These are phyloP conservation scores for Hypena proboscidalis DNA, from an alignment of 2,888 invertebrate genomes.

Conservation along the genomic window DNA sequence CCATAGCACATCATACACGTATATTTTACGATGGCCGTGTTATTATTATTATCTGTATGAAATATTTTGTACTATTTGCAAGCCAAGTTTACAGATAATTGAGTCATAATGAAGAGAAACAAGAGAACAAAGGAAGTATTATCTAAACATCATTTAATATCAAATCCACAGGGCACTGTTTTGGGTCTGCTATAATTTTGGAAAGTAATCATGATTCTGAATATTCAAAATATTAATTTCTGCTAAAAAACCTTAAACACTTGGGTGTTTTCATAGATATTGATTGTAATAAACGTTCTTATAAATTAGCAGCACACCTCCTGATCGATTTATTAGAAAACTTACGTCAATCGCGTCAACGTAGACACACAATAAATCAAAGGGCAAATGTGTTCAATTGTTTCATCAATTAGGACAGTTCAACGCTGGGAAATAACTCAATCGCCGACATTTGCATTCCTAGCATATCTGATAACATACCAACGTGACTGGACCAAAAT, in stretches of 20 bases:
- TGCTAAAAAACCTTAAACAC: no score
- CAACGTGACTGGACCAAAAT: constrained; percentile 42
- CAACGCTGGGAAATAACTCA: constrained; percentile 15
- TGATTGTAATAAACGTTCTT: no score
- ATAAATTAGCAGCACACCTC: no score
- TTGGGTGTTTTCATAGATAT: no score
- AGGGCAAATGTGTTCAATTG: not conserved
- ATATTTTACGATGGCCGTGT: constrained; percentile 9
- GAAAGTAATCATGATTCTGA: no score
- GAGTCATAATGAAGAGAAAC: constrained; percentile 21
- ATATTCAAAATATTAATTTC: no score
- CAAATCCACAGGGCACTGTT: constrained; percentile 20
- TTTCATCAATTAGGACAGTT: not conserved
- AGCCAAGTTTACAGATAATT: constrained; percentile 6
- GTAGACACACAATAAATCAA: not conserved
- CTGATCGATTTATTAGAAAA: not conserved
- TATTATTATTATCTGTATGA: constrained; percentile 12
- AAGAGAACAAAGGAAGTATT: constrained; percentile 23
- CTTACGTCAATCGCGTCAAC: not conserved
- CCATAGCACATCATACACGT: constrained; percentile 1
- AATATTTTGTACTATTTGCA: constrained; percentile 10
- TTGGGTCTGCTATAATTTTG: constrained; percentile 6
- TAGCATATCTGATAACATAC: constrained; percentile 32
- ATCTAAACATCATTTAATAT: constrained; percentile 19
- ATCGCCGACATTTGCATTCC: constrained; percentile 33